Evolutionary conservation across 2,888 invertebrate species (phyloP).

Genomic region (Drosophila ezoana): DNA sequence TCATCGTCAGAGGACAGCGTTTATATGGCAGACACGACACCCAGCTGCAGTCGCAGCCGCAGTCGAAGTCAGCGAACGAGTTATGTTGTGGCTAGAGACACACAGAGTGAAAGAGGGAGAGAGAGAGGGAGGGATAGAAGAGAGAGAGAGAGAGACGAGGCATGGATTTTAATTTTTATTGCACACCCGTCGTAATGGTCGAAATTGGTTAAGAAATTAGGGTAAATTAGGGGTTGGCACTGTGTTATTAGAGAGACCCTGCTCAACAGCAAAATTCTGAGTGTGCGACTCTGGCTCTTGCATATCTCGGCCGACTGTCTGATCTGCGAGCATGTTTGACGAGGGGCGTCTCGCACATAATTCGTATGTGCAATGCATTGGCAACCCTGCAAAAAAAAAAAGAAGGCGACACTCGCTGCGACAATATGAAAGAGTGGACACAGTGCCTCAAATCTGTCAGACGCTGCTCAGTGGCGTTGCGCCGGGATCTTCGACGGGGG

Average conservation of each 20-base stretch:
- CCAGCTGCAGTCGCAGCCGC: slow-evolving; percentile 27
- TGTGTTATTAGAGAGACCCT: slow-evolving; percentile 77
- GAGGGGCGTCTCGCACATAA: slow-evolving; percentile 55
- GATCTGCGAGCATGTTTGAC: slow-evolving; percentile 16
- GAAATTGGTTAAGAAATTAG: slow-evolving; percentile 83
- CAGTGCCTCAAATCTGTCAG: slow-evolving; percentile 48
- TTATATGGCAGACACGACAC: slow-evolving; percentile 77
- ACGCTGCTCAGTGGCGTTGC: slow-evolving; percentile 39
- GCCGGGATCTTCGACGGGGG: slow-evolving; percentile 40
- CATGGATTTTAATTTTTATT: slow-evolving; percentile 82
- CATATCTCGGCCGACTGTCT: slow-evolving; percentile 23
- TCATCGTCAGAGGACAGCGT: slow-evolving; percentile 70
- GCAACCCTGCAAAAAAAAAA: slow-evolving; percentile 12
- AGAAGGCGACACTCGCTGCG: slow-evolving; percentile 23
- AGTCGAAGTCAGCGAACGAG: slow-evolving; percentile 62
- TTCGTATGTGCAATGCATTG: slow-evolving; percentile 41
- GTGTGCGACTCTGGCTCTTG: slow-evolving; percentile 36
- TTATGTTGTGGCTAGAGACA: slow-evolving; percentile 60
- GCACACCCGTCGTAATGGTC: slow-evolving; percentile 80
- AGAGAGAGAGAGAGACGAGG: slow-evolving; percentile 28
- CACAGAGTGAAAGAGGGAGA: neutral
- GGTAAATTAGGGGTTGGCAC: slow-evolving; percentile 83
- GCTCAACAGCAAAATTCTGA: slow-evolving; percentile 37
- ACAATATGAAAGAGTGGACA: slow-evolving; percentile 28
- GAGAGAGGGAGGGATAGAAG: neutral